Conservation (phyloP, 2,888 invertebrate genomes). For the Mimumesa dahlbomi region DNA sequence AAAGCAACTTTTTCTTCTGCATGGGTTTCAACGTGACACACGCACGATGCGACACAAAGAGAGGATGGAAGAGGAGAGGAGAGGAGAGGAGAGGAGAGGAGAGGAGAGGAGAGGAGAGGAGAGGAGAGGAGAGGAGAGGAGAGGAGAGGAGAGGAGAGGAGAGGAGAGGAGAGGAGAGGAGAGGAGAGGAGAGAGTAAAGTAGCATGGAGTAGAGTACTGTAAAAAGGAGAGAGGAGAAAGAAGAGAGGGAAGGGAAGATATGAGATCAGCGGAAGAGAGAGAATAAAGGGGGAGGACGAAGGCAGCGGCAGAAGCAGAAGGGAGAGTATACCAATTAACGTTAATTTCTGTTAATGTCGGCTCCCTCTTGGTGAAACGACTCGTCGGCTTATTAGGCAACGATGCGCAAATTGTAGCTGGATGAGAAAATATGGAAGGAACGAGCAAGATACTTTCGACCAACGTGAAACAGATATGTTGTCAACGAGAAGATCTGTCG, state of each 20-base stretch:
- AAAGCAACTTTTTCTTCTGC: too few relatives aligned
- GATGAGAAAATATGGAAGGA: conserved; percentile 21
- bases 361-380: conserved; percentile 60
- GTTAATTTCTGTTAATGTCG: conserved; percentile 78
- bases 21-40: too few relatives aligned
- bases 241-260: conserved; percentile 6
- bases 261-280: conserved; percentile 6
- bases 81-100: background rate
- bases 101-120: conserved; percentile 10
- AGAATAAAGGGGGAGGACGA: background rate
- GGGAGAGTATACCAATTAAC: conserved; percentile 75
- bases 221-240: background rate
- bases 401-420: conserved; percentile 47
- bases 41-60: too few relatives aligned
- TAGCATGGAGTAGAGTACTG: conserved; percentile 1
- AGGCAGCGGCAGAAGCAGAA: conserved; percentile 39
- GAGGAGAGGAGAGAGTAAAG: background rate
- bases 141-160: conserved; percentile 8
- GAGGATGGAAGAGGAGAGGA: background rate
- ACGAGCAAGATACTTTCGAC: background rate
- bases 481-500: too few relatives aligned
- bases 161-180: background rate
- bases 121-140: conserved; percentile 9
- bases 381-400: conserved; percentile 46
- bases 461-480: background rate